Evolutionary conservation across 2,888 invertebrate genomes (phyloP), one percentile per base, ranked within the genome.

Genomic region (Stenurella melanura): DNA sequence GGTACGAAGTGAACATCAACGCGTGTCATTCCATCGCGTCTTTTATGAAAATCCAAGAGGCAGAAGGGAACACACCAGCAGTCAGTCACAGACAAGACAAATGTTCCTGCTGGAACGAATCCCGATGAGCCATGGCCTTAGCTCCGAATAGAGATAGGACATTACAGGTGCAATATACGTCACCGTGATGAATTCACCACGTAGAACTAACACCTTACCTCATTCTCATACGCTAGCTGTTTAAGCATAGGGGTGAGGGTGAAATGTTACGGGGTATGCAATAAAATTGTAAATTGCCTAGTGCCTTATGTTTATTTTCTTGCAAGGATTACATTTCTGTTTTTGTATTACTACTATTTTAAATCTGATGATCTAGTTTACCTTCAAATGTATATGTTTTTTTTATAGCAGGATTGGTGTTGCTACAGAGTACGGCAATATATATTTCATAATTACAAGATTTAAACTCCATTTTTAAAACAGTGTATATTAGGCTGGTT

Each of bases 141-240:
- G 75, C 80, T 79, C 79, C 75, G 75, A 79, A 80, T 74, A 81
- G 80, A 79, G 80, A 81, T 80, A 79, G 82, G 78, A 70, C 78
- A 80, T 78, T 83, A 81, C 84, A 85, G 84, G 85, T 85, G 85
- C 82, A 84, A 84, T 83, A 85, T 84, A 85, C 81, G 84, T 85
- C 83, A 83, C 75, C 42, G 78, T 85, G 85, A 86, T 84, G 83
- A 82, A 83, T 85, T 80, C 79, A 42, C 70, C 74, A 50, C 75
- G 70, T 77, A 67, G 73, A 69, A 64, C 69, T 75, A 73, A 74
- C 75, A 74, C 78, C 76, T 77, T 73, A 74, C 54, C 50, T 10
- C 50, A 50, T n/a, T 30, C 69, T 63, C 74, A 73, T 57, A 60
- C 42, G 60, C 68, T 38, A 15, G 38, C 26, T 60, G 60, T 60